These are phyloP conservation scores for Atlantisia rogersi DNA, from an alignment of 2,113 vertebrate species.

Conservation along the genomic window DNA sequence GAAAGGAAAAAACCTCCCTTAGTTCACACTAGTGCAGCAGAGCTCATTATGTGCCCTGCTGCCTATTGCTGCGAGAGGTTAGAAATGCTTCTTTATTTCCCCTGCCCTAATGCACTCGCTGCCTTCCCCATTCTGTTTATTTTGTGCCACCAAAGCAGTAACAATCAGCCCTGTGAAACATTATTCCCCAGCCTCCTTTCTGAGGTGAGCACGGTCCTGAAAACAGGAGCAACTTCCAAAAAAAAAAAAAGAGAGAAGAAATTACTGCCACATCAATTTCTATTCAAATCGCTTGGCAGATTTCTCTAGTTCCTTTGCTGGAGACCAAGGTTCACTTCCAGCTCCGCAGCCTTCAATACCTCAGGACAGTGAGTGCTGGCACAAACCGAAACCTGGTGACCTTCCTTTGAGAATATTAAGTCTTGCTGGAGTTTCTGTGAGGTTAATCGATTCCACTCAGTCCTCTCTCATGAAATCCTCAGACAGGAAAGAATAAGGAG, in stretches of 20 bases:
- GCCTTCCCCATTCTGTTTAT: slow-evolving; percentile 57
- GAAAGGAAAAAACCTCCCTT: not conserved
- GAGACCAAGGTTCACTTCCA: slow-evolving; percentile 64
- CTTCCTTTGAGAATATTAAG: slow-evolving; percentile 63
- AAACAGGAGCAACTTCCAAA: slow-evolving; percentile 18
- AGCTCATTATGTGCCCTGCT: slow-evolving; percentile 53
- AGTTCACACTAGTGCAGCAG: slow-evolving; percentile 27
- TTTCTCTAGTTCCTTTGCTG: slow-evolving; percentile 44
- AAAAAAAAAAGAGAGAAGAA: not conserved
- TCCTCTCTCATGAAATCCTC: slow-evolving; percentile 14
- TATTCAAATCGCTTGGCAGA: slow-evolving; percentile 46
- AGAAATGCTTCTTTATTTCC: slow-evolving; percentile 34
- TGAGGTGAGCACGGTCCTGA: slow-evolving; percentile 16
- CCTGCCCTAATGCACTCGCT: slow-evolving; percentile 40
- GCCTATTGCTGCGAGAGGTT: slow-evolving; percentile 31
- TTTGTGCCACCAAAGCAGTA: slow-evolving; percentile 34
- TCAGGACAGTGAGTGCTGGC: slow-evolving; percentile 51
- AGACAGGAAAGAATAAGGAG: slow-evolving; percentile 16
- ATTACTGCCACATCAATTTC: slow-evolving; percentile 35
- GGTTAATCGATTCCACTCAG: slow-evolving; percentile 64
- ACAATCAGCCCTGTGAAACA: not conserved
- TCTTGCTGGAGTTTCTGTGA: slow-evolving; percentile 48
- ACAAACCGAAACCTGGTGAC: slow-evolving; percentile 52
- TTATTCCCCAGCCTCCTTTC: slow-evolving; percentile 33
- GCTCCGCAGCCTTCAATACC: slow-evolving; percentile 54